phyloP scores from a whole-genome alignment of 2,797 vertebrate genomes.

The Apodemus agrarius region DNA sequence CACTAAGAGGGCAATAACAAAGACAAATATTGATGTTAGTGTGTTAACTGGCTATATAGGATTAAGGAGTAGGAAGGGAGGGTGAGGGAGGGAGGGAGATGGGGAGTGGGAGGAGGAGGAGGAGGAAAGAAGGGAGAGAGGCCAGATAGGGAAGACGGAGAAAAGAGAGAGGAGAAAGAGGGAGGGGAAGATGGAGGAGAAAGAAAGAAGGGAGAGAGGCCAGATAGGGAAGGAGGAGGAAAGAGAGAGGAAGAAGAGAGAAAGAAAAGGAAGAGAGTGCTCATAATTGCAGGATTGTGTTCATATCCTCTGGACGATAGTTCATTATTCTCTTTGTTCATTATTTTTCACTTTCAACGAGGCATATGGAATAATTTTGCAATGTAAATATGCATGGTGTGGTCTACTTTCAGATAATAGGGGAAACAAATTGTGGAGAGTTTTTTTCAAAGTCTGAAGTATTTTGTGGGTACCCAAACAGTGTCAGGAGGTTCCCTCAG shows the following conservation, averaged over 20 bases:
- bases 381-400: background rate
- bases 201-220: too few relatives aligned
- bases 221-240: background rate
- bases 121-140: too few relatives aligned
- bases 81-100: background rate
- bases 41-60: background rate
- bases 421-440: background rate
- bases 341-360: background rate
- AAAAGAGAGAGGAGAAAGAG: background rate
- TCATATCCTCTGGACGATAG: background rate
- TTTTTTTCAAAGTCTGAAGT: conserved; percentile 41
- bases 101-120: background rate
- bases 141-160: background rate
- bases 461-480: background rate
- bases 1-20: background rate
- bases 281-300: background rate
- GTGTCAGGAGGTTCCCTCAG: background rate
- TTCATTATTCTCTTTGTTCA: conserved; percentile 36
- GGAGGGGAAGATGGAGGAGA: too few relatives aligned
- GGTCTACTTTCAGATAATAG: conserved; percentile 46
- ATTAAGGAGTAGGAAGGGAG: background rate
- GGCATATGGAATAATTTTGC: conserved; percentile 43
- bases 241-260: background rate
- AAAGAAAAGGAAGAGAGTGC: background rate
- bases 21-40: background rate